Percentiles rank a stretch among this genome's conserved stretches.
Evolutionary conservation across 1,140 invertebrate genomes (phyloP).

Genomic region (Acromyrmex echinatior): DNA sequence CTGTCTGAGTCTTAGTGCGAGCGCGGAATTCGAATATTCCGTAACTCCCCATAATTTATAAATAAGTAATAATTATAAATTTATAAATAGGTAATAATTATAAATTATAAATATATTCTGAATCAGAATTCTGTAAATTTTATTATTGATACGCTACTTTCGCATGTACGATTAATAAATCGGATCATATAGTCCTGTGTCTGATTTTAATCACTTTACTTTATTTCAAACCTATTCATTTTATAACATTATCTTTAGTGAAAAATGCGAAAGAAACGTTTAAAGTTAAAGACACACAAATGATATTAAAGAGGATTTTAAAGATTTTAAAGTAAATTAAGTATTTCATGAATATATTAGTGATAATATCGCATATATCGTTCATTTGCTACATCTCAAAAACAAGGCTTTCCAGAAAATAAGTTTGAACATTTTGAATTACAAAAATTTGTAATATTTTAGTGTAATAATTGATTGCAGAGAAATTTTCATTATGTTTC

Average conservation of each 20-base stretch:
- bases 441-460: too few relatives aligned
- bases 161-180: conserved; percentile 51
- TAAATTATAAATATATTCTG: conserved; percentile 24
- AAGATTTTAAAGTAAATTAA: background rate
- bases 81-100: conserved; percentile 25
- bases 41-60: conserved; percentile 25
- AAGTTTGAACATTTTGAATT: too few relatives aligned
- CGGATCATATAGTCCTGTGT: conserved; percentile 18
- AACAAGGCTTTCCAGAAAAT: too few relatives aligned
- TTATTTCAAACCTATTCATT: background rate
- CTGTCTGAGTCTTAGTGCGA: conserved; percentile 87
- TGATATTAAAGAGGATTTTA: too few relatives aligned
- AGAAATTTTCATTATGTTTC: too few relatives aligned
- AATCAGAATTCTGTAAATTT: conserved; percentile 67
- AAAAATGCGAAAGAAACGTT: background rate
- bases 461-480: too few relatives aligned
- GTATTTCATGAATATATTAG: background rate
- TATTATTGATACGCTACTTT: conserved; percentile 46
- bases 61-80: conserved; percentile 24
- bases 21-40: conserved; percentile 7
- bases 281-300: background rate
- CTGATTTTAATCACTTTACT: background rate
- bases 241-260: background rate
- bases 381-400: too few relatives aligned
- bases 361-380: background rate